Base-by-base conservation (phyloP, 2,888 invertebrate genomes). In the Neoaliturus tenellus region DNA sequence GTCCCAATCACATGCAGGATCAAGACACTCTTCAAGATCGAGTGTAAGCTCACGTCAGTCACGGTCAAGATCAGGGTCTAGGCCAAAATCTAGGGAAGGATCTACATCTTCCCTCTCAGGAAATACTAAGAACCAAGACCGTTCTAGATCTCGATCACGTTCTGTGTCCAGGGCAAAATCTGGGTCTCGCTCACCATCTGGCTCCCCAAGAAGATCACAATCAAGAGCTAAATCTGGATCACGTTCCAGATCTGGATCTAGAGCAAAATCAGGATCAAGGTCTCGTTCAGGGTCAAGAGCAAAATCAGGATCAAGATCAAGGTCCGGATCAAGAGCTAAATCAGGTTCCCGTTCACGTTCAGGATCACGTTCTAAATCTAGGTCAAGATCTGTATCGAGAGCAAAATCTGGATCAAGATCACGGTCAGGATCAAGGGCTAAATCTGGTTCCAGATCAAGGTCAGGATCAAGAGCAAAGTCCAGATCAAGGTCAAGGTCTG, bases 301-400 rank as follows among this genome's bases (percentile, higher is more conserved):
- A 12, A 87, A 87, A 82, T 90, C 90, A 1, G 86, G 86, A 8
- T 87, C 87, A 1, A 39, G 83, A 69, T 87, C 87, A 14, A 33
- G 86, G n/a, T 86, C 87, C 8, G 80, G 87, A 23, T 87, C 89
- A 14, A 87, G 89, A 35, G 90, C 91, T 6, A 86, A 88, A 28
- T 89, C 55, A 85, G 86, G 69, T 87, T 89, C 81, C 73, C 82
- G 83, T 33, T 75, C 89, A 17, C 88, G 85, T 73, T 88, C 89
- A 5, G 88, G 88, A 41, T 89, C 89, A 4, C 85, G 87, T 55
- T 89, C 88, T 86, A 83, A 44, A 41, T 87, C 85, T 12, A 75
- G 83, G 4, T 85, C 86, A 8, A 48, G 69, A 33, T 85, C 86
- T n/a, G 80, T 81, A 23, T 82, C 85, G 0, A 62, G 85, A 55